Percentiles rank a stretch among this genome's conserved stretches.
These are phyloP conservation scores for Hydraecia micacea DNA, from an alignment of 2,888 invertebrate genomes.

Conservation along the genomic window DNA sequence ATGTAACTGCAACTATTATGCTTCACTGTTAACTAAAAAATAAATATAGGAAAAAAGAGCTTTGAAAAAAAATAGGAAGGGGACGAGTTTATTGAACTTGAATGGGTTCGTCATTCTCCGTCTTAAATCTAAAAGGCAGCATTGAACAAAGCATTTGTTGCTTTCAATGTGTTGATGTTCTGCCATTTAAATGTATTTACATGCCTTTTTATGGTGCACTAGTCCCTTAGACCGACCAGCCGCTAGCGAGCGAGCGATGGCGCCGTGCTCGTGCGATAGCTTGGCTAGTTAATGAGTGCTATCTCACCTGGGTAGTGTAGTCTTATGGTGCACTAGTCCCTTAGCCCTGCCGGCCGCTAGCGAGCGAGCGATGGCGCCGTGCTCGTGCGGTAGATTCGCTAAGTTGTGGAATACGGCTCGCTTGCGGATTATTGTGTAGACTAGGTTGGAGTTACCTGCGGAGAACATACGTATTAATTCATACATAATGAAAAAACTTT, in stretches of 20 bases:
- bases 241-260: too few relatives aligned
- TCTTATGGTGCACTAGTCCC: constrained; percentile 62
- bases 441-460: constrained; percentile 98
- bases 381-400: constrained; percentile 99
- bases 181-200: neutral
- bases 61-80: too few relatives aligned
- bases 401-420: constrained; percentile 99
- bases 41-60: neutral
- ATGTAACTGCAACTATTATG: neutral
- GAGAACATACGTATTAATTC: neutral
- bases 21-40: neutral
- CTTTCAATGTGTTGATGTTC: neutral
- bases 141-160: neutral
- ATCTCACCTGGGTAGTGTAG: constrained; percentile 21
- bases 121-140: neutral
- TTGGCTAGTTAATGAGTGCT: constrained; percentile 13
- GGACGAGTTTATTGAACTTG: neutral
- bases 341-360: constrained; percentile 79
- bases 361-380: constrained; percentile 96
- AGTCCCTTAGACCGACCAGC: too few relatives aligned
- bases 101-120: neutral
- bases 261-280: constrained; percentile 5
- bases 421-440: constrained; percentile 99
- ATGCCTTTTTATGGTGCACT: too few relatives aligned
- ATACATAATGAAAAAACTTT: neutral